Evolutionary conservation across 2,797 vertebrate species (phyloP).

Genomic region (Acanthopagrus latus): DNA sequence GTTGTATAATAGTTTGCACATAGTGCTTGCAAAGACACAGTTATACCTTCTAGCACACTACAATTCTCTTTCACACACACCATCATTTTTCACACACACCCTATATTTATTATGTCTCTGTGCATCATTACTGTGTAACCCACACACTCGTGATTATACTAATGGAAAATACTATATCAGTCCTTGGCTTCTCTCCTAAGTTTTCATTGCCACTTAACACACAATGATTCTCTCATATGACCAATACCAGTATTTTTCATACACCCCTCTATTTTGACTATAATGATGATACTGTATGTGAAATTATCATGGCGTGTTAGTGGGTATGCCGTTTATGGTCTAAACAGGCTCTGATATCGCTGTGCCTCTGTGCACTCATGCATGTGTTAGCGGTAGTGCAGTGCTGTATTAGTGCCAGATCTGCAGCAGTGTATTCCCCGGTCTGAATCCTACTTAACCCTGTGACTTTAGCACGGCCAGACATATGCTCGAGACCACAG

Average conservation of each 20-base stretch:
- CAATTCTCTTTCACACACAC: background rate
- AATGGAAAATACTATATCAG: background rate
- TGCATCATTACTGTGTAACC: background rate
- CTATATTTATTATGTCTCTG: background rate
- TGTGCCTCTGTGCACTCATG: conserved; percentile 38
- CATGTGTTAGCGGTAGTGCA: conserved; percentile 40
- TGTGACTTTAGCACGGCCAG: conserved; percentile 65
- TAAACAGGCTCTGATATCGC: conserved; percentile 20
- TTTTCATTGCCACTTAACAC: background rate
- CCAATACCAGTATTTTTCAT: background rate
- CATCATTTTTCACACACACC: background rate
- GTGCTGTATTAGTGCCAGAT: conserved; percentile 71
- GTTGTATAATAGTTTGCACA: background rate
- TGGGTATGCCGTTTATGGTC: background rate
- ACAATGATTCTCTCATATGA: background rate
- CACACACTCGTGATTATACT: background rate
- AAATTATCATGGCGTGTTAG: background rate
- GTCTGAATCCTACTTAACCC: conserved; percentile 77
- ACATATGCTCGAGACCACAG: conserved; percentile 69
- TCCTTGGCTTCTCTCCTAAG: background rate
- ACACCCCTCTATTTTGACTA: background rate
- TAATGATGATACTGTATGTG: background rate
- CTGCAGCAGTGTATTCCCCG: conserved; percentile 66
- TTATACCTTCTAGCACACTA: background rate
- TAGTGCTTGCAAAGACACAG: background rate